Percentiles rank a stretch among this genome's conserved stretches.
Conservation (phyloP, 2,113 vertebrate species). For the Alligator sinensis region DNA sequence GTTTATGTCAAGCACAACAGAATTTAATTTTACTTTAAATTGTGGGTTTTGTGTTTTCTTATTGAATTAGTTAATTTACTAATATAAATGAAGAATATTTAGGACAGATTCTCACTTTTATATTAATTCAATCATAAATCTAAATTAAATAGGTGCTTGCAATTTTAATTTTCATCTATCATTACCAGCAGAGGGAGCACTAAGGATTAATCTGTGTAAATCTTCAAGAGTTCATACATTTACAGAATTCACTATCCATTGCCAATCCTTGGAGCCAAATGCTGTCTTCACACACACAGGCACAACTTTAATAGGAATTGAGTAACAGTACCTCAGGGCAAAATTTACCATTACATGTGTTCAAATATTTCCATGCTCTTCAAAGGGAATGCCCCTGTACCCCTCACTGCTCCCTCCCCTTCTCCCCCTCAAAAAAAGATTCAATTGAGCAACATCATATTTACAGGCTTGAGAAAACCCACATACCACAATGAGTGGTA, state of each 20-base stretch:
- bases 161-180: constrained; percentile 36
- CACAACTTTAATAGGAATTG: neutral
- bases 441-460: neutral
- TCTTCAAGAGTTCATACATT: neutral
- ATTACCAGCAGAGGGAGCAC: constrained; percentile 83
- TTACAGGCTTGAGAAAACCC: neutral
- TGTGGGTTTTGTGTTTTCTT: constrained; percentile 1
- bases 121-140: neutral
- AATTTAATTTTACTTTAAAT: constrained; percentile 25
- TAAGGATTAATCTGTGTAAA: constrained; percentile 35
- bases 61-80: constrained; percentile 21
- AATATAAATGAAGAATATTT: constrained; percentile 27
- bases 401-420: no score
- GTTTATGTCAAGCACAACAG: constrained; percentile 42
- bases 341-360: rapidly evolving
- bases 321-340: neutral
- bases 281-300: neutral
- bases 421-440: neutral
- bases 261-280: neutral
- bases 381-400: neutral
- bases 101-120: constrained; percentile 15
- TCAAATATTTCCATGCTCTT: neutral
- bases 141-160: neutral
- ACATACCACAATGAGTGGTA: rapidly evolving
- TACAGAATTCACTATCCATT: neutral